A percentile compares a stretch with the other conserved stretches of the same genome.
phyloP scores from a whole-genome alignment of 2,888 invertebrate species.

The Conistra vaccinii region DNA sequence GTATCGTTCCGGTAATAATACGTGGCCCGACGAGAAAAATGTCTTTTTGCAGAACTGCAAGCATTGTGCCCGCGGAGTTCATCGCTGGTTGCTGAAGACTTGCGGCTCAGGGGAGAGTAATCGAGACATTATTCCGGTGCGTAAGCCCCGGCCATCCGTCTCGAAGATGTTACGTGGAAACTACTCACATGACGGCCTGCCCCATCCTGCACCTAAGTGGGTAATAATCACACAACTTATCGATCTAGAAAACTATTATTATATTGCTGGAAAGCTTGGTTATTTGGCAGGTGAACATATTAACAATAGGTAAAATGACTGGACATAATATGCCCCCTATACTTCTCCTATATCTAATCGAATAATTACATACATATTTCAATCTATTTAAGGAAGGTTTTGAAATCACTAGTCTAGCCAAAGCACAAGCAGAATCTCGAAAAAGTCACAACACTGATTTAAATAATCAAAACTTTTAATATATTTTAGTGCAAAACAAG shows the following conservation, averaged over 20 bases:
- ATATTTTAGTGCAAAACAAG: neutral
- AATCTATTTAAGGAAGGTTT: neutral
- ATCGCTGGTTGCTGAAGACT: constrained; percentile 58
- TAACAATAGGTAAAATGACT: neutral
- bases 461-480: neutral
- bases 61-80: neutral
- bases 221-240: constrained; percentile 62
- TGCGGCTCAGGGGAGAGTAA: constrained; percentile 72
- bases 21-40: neutral
- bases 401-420: neutral
- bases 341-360: neutral
- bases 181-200: constrained; percentile 73
- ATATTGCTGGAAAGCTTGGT: constrained; percentile 17
- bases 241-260: constrained; percentile 38
- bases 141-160: constrained; percentile 79
- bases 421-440: neutral
- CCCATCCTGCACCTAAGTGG: constrained; percentile 63
- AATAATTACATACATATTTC: neutral
- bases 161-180: constrained; percentile 78
- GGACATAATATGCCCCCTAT: accelerated
- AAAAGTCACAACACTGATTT: constrained; percentile 4
- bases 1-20: neutral
- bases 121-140: constrained; percentile 86
- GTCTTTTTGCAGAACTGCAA: neutral
- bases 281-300: neutral